These are phyloP conservation scores for Spea bombifrons DNA, from an alignment of 2,113 vertebrate genomes.

Conservation along the genomic window DNA sequence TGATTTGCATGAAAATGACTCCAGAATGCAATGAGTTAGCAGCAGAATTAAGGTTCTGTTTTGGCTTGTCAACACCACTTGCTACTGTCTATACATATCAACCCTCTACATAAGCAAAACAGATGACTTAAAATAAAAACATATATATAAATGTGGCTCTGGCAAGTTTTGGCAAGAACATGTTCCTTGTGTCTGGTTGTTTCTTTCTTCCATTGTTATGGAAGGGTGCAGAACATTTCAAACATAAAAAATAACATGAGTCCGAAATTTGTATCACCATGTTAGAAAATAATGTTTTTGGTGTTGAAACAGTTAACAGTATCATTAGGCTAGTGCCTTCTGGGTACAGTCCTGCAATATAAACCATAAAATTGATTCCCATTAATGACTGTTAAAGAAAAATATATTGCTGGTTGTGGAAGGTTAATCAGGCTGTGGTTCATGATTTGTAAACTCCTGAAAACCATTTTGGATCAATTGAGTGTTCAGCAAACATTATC, in stretches of 20 bases:
- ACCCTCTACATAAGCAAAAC: slow-evolving; percentile 30
- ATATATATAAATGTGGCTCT: slow-evolving; percentile 24
- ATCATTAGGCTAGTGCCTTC: slow-evolving; percentile 6
- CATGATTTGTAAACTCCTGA: slow-evolving; percentile 22
- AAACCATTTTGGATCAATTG: slow-evolving; percentile 44
- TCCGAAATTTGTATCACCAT: not conserved
- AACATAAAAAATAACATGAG: not conserved
- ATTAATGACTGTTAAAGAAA: slow-evolving; percentile 36
- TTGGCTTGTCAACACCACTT: slow-evolving; percentile 28
- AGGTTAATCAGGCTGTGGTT: slow-evolving; percentile 39
- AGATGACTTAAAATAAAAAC: slow-evolving; percentile 1
- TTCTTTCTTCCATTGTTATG: slow-evolving; percentile 18
- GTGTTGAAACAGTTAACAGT: not conserved
- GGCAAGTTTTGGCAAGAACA: slow-evolving; percentile 35
- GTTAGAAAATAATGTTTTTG: not conserved
- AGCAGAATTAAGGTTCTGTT: not conserved
- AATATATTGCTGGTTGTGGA: slow-evolving; percentile 28
- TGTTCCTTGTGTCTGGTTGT: slow-evolving; percentile 23
- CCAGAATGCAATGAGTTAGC: slow-evolving; percentile 12
- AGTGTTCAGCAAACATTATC: slow-evolving; percentile 37
- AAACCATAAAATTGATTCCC: slow-evolving; percentile 44
- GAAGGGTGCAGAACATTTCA: slow-evolving; percentile 20
- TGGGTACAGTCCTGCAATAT: slow-evolving; percentile 27
- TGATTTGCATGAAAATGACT: no score
- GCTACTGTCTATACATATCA: slow-evolving; percentile 24